A percentile compares a stretch with the other conserved stretches of the same genome.
These are phyloP conservation scores for Ambastaia sidthimunki DNA, from an alignment of 2,797 vertebrate species.

Conservation along the genomic window DNA sequence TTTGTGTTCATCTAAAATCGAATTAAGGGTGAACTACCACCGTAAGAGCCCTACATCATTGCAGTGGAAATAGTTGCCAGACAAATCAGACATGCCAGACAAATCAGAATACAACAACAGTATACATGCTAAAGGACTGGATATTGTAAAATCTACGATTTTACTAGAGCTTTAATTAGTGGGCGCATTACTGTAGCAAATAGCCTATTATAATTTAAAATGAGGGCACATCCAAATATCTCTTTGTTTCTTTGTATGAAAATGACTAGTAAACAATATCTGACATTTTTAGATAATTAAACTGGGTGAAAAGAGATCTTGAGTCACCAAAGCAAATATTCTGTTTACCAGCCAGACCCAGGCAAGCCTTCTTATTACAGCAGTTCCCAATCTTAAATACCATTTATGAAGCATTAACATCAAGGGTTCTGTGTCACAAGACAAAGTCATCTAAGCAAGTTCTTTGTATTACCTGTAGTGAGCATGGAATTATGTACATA, in stretches of 20 bases:
- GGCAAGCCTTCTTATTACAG: not conserved
- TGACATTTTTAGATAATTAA: constrained; percentile 49
- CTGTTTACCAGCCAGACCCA: not conserved
- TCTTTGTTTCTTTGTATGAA: constrained; percentile 27
- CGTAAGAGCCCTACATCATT: not conserved
- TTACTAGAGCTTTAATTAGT: constrained; percentile 14
- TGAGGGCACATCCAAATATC: constrained; percentile 19
- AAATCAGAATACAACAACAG: not conserved
- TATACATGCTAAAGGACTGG: constrained; percentile 8
- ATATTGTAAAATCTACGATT: constrained; percentile 17
- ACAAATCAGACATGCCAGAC: not conserved
- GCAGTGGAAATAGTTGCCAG: no score
- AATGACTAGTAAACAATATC: constrained; percentile 51
- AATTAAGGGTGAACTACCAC: not conserved
- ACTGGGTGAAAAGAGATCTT: constrained; percentile 44
- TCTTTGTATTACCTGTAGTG: not conserved
- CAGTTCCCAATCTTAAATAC: not conserved
- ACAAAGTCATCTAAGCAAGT: not conserved
- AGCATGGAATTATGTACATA: not conserved
- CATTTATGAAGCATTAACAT: not conserved
- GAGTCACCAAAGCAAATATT: constrained; percentile 28
- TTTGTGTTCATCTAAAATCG: no score
- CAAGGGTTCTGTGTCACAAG: not conserved
- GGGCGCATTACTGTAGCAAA: constrained; percentile 50
- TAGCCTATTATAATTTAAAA: constrained; percentile 54